Evolutionary conservation across 92 coral and sea anemone genomes (phyloP).

Genomic region (Muricea muricata): DNA sequence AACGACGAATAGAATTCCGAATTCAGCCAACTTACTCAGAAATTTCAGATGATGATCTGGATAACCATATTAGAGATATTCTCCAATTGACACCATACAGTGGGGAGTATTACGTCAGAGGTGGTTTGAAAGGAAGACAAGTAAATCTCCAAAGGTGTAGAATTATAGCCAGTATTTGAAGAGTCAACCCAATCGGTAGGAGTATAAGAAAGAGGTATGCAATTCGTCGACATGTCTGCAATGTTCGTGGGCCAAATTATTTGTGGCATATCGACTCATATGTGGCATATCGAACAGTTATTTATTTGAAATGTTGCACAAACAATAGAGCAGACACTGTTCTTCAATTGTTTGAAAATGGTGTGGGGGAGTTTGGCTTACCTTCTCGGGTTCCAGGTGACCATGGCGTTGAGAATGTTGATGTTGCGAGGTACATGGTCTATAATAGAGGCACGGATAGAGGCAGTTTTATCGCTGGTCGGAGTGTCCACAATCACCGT

Average conservation of each 20-base stretch:
- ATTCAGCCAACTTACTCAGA: conserved; percentile 31
- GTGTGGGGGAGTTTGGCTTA: conserved; percentile 19
- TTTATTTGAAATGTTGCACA: conserved; percentile 23
- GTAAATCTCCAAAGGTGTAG: conserved; percentile 12
- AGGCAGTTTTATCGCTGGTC: conserved; percentile 39
- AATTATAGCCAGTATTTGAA: conserved; percentile 4
- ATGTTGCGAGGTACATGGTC: conserved; percentile 46
- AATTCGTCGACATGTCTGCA: no score
- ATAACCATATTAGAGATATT: not conserved
- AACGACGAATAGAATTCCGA: conserved; percentile 24
- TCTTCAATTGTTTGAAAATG: conserved; percentile 24
- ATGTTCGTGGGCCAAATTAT: conserved; percentile 66
- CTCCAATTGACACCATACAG: conserved; percentile 23
- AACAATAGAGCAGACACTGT: conserved; percentile 14
- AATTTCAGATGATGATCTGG: conserved; percentile 13
- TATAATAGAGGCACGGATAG: conserved; percentile 32
- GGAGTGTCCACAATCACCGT: conserved; percentile 25
- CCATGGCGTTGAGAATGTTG: no score
- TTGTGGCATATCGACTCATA: conserved; percentile 70
- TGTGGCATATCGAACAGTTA: no score
- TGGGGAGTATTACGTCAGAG: conserved; percentile 18
- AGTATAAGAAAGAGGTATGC: conserved; percentile 27
- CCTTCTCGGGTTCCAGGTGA: conserved; percentile 41
- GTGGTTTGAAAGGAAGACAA: not conserved
- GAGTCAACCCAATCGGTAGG: conserved; percentile 29